Base-by-base conservation (phyloP, 2,113 vertebrate species). In the Cettia cetti region DNA sequence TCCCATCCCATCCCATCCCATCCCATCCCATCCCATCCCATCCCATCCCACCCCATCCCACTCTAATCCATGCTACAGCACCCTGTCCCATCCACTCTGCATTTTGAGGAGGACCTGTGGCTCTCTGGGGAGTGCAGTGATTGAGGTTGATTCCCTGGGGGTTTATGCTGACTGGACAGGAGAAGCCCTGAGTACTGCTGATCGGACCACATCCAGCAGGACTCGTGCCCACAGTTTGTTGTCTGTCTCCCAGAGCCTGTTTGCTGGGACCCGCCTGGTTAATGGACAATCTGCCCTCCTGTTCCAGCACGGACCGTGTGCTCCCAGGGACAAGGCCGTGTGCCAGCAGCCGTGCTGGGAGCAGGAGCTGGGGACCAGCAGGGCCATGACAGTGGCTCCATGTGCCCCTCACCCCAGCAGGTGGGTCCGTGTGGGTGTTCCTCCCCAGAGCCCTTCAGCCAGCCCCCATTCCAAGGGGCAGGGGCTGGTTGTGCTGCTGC, bases 341-440 rank as follows among this genome's bases (percentile, higher is more conserved):
- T 57, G 40, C 28, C 33, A 50, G 61, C 66, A 40, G 72, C 0
- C 4, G 15, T 2, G 6, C 40, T 30, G 47, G 22, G 21, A 27
- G 31, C 31, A 56, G 53, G 53, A 35, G 24, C 52, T 11, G 11
- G 31, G 21, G 6, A 28, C 7, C 18, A 23, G 50, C 7, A 5
- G 4, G 1, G 18, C 44, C 1, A 3, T 40, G 75, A 23, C 21
- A 2, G 35, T 4, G 39, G 15, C 31, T 82, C 19, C 19, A 6
- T 4, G 0, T 20, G 22, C 4, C 7, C 3, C 35, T 59, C 1
- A 2, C 16, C 33, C 2, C 0, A 1, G 52, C 1, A 10, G n/a
- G 21, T 0, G 1, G 23, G 9, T 9, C 26, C 4, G 9, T 20
- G 45, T 3, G 0, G 1, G 13, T 6, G 23, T 1, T 20, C 19